A percentile compares a stretch with the other conserved stretches of the same genome.
Conservation (phyloP, 1,140 invertebrate species). For the Atopsyche davidsoni region DNA sequence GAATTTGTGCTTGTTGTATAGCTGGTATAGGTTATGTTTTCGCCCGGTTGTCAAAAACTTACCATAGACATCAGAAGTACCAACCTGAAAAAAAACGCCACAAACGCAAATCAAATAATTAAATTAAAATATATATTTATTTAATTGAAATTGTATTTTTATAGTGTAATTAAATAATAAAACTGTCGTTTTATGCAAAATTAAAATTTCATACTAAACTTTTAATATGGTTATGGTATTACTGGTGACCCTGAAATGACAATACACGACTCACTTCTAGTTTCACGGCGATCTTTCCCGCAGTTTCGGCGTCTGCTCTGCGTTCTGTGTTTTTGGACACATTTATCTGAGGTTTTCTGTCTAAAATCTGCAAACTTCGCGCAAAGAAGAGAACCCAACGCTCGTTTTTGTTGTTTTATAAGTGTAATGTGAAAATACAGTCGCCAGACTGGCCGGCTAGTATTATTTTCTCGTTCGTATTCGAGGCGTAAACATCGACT, state of each 20-base stretch:
- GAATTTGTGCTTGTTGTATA: too few relatives aligned
- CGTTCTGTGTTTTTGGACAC: slow-evolving; percentile 21
- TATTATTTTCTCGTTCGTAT: slow-evolving; percentile 13
- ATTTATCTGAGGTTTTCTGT: slow-evolving; percentile 18
- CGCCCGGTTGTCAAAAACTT: too few relatives aligned
- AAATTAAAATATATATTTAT: too few relatives aligned
- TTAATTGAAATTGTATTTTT: too few relatives aligned
- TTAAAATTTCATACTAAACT: too few relatives aligned
- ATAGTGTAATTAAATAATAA: too few relatives aligned
- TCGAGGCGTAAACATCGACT: slow-evolving; percentile 23
- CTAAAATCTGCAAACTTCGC: slow-evolving; percentile 14
- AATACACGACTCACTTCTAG: slow-evolving; percentile 14
- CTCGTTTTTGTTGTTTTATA: slow-evolving; percentile 5
- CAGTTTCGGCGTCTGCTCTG: slow-evolving; percentile 22
- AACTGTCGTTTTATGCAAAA: too few relatives aligned
- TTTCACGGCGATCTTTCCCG: slow-evolving; percentile 20
- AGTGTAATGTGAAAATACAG: slow-evolving; percentile 19
- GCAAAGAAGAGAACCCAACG: background rate
- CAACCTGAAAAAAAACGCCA: too few relatives aligned
- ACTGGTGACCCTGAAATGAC: slow-evolving; percentile 21
- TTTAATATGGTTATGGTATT: slow-evolving; percentile 14
- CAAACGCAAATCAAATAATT: too few relatives aligned
- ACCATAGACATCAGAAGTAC: too few relatives aligned
- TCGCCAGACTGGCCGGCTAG: slow-evolving; percentile 4
- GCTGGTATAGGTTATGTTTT: too few relatives aligned